Evolutionary conservation across 2,797 vertebrate species (phyloP).

Genomic region (Propithecus deckenii): DNA sequence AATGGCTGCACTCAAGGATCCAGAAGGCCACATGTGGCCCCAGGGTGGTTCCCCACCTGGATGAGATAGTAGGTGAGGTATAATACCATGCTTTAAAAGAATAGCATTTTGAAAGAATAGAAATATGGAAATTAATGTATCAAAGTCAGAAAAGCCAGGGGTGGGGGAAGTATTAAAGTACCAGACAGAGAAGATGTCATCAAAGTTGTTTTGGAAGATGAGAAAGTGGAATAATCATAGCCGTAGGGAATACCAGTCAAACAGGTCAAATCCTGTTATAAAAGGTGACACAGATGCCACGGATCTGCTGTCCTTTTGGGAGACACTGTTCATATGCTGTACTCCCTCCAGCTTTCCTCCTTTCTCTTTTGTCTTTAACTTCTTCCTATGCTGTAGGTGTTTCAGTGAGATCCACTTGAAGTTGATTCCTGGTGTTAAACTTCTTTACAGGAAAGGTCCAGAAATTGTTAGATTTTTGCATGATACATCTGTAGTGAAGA

Average conservation of each 20-base stretch:
- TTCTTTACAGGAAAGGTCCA: background rate
- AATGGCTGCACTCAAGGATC: background rate
- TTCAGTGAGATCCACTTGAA: background rate
- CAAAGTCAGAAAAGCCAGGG: background rate
- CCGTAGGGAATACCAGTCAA: background rate
- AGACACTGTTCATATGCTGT: background rate
- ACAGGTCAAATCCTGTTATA: background rate
- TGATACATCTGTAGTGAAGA: background rate
- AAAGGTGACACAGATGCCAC: background rate
- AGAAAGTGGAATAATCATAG: conserved; percentile 25
- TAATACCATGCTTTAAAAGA: background rate
- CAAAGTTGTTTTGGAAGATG: conserved; percentile 28
- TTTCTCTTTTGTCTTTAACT: conserved; percentile 22
- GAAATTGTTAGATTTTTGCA: background rate
- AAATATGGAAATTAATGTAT: background rate
- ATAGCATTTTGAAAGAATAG: conserved; percentile 21
- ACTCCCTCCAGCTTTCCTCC: background rate
- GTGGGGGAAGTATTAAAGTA: background rate
- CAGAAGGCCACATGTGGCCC: background rate
- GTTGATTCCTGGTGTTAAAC: background rate
- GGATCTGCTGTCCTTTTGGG: background rate
- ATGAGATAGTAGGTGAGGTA: background rate
- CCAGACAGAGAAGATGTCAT: background rate
- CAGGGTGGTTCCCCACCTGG: background rate
- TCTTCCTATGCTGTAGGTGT: background rate